A percentile compares a stretch with the other conserved stretches of the same genome.
These are phyloP conservation scores for Taphrorychus bicolor DNA, from an alignment of 2,888 invertebrate genomes.

Conservation along the genomic window DNA sequence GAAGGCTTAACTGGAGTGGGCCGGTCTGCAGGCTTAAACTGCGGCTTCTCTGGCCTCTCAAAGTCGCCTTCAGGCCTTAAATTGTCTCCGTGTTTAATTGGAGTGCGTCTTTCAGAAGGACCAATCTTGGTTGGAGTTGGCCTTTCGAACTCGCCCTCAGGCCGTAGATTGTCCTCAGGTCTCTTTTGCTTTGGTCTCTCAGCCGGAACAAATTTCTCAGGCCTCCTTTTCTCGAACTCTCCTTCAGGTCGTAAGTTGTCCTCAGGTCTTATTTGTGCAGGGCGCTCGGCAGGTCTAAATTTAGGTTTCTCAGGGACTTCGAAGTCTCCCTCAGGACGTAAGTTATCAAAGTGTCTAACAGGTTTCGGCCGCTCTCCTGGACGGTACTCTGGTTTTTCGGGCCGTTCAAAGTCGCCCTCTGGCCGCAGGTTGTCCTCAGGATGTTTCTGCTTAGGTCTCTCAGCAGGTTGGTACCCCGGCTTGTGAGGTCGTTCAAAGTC, in stretches of 20 bases:
- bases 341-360: slow-evolving; percentile 60
- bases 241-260: slow-evolving; percentile 64
- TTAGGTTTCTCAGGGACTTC: slow-evolving; percentile 59
- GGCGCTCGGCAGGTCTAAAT: slow-evolving; percentile 60
- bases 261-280: slow-evolving; percentile 59
- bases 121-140: slow-evolving; percentile 57
- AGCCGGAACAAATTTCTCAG: slow-evolving; percentile 51
- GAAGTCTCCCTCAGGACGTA: slow-evolving; percentile 61
- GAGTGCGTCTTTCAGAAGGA: slow-evolving; percentile 50
- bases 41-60: slow-evolving; percentile 56
- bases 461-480: slow-evolving; percentile 62
- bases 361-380: slow-evolving; percentile 54
- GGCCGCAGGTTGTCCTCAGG: slow-evolving; percentile 70
- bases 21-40: slow-evolving; percentile 58
- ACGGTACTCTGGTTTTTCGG: slow-evolving; percentile 68
- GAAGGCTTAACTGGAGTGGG: slow-evolving; percentile 58
- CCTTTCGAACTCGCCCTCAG: slow-evolving; percentile 60
- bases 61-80: slow-evolving; percentile 65
- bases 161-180: slow-evolving; percentile 63
- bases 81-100: slow-evolving; percentile 17
- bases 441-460: slow-evolving; percentile 62
- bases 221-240: slow-evolving; percentile 59
- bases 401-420: slow-evolving; percentile 66
- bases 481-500: slow-evolving; percentile 62
- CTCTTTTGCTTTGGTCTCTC: slow-evolving; percentile 45